These are phyloP conservation scores for Brachyrhaphis roseni DNA, from an alignment of 2,797 vertebrate genomes.

Conservation along the genomic window DNA sequence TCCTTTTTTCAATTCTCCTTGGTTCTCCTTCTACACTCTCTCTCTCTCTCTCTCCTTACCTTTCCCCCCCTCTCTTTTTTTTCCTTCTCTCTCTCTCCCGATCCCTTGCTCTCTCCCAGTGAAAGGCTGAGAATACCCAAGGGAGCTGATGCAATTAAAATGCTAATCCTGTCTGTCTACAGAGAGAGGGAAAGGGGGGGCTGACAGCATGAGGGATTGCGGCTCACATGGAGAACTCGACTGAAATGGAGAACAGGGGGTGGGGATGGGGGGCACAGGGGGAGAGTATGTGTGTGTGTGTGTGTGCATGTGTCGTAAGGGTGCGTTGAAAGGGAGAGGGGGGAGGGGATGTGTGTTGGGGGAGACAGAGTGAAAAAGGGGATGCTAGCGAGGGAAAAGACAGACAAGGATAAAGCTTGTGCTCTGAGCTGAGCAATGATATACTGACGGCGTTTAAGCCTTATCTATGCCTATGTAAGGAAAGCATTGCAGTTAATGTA, in stretches of 20 bases:
- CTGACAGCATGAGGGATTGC: constrained; percentile 90
- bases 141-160: constrained; percentile 91
- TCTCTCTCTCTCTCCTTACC: constrained; percentile 55
- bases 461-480: constrained; percentile 79
- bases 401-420: constrained; percentile 81
- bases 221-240: constrained; percentile 88
- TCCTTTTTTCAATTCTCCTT: constrained; percentile 81
- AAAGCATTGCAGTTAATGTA: constrained; percentile 83
- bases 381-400: constrained; percentile 79
- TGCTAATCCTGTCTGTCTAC: constrained; percentile 91
- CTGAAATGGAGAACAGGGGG: constrained; percentile 85
- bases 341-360: constrained; percentile 69
- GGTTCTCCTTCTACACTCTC: constrained; percentile 75
- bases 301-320: constrained; percentile 48
- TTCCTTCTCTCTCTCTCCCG: constrained; percentile 57
- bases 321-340: constrained; percentile 70
- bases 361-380: constrained; percentile 77
- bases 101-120: constrained; percentile 81
- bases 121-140: constrained; percentile 88
- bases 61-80: constrained; percentile 46
- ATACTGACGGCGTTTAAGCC: constrained; percentile 80
- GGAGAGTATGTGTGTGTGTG: constrained; percentile 53
- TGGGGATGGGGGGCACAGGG: constrained; percentile 43
- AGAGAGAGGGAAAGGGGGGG: constrained; percentile 84
- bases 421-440: constrained; percentile 81